Evolutionary conservation across 2,797 vertebrate genomes (phyloP).

Genomic region (Myotis findleyi): DNA sequence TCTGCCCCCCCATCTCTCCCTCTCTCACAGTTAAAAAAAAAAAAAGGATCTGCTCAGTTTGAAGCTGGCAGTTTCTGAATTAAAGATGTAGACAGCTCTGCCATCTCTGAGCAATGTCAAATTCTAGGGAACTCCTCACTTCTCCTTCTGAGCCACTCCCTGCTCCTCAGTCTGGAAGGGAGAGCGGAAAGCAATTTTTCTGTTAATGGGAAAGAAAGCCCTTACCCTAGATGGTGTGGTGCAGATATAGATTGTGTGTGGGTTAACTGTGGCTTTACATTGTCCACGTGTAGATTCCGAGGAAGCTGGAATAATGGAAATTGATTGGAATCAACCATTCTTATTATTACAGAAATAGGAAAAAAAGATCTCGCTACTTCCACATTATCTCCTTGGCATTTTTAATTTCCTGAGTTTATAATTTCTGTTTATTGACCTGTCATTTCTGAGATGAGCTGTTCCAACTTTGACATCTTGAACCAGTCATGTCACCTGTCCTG

Average conservation of each 20-base stretch:
- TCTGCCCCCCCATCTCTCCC: background rate
- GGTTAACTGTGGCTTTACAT: conserved; percentile 49
- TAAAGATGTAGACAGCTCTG: conserved; percentile 55
- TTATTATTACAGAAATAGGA: conserved; percentile 26
- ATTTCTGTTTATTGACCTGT: background rate
- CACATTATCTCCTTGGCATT: background rate
- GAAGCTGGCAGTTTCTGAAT: conserved; percentile 73
- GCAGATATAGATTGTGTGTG: background rate
- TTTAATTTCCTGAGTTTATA: conserved; percentile 3
- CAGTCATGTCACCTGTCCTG: background rate
- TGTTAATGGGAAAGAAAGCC: conserved; percentile 42
- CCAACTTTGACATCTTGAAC: background rate
- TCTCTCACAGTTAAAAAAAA: conserved; percentile 1
- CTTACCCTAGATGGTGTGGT: background rate
- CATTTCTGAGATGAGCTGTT: background rate
- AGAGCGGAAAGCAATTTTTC: conserved; percentile 67
- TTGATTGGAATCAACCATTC: conserved; percentile 54
- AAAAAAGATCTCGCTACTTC: background rate
- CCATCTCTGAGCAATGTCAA: conserved; percentile 43
- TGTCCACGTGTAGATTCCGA: background rate
- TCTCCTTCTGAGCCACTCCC: conserved; percentile 50
- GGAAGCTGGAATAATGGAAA: conserved; percentile 59
- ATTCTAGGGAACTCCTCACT: conserved; percentile 69
- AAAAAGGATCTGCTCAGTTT: conserved; percentile 29
- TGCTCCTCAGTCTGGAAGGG: conserved; percentile 15